phyloP scores from a whole-genome alignment of 2,888 invertebrate genomes.

The Xiphydria camelus region DNA sequence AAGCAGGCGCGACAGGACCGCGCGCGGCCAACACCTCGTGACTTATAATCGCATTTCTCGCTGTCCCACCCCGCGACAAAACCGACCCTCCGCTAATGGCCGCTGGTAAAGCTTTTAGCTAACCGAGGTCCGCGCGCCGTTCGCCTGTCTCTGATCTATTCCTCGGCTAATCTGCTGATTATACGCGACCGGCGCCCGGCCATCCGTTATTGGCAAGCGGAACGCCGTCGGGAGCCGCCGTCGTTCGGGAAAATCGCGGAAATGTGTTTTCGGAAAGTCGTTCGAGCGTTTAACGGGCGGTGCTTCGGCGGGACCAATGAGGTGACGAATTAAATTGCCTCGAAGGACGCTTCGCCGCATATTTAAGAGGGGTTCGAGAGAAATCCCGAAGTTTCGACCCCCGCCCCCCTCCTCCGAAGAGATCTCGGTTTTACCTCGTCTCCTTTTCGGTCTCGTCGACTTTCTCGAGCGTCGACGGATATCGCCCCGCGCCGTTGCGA shows the following conservation, averaged over 20 bases:
- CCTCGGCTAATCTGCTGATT: conserved; percentile 57
- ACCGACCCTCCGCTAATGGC: conserved; percentile 54
- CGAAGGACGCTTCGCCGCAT: too few relatives aligned
- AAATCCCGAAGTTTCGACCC: too few relatives aligned
- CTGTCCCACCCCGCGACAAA: conserved; percentile 40
- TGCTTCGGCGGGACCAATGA: conserved; percentile 30
- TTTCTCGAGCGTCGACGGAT: too few relatives aligned
- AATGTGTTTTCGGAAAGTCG: conserved; percentile 33
- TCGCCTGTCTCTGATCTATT: conserved; percentile 51
- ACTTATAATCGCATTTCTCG: conserved; percentile 58
- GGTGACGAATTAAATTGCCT: conserved; percentile 38
- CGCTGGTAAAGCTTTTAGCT: conserved; percentile 56
- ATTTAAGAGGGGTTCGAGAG: too few relatives aligned
- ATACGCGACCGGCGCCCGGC: conserved; percentile 51
- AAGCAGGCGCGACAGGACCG: conserved; percentile 34
- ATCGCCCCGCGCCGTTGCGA: too few relatives aligned
- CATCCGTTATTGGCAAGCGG: conserved; percentile 53
- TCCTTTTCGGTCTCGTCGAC: too few relatives aligned
- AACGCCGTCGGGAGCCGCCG: too few relatives aligned
- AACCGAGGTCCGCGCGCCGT: conserved; percentile 45
- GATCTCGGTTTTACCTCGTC: too few relatives aligned
- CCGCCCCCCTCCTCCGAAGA: too few relatives aligned
- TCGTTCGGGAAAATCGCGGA: conserved; percentile 18
- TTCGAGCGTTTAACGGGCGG: conserved; percentile 16
- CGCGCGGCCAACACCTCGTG: conserved; percentile 50